Conservation (phyloP, 1,140 invertebrate species). For the Dreissena polymorpha region DNA sequence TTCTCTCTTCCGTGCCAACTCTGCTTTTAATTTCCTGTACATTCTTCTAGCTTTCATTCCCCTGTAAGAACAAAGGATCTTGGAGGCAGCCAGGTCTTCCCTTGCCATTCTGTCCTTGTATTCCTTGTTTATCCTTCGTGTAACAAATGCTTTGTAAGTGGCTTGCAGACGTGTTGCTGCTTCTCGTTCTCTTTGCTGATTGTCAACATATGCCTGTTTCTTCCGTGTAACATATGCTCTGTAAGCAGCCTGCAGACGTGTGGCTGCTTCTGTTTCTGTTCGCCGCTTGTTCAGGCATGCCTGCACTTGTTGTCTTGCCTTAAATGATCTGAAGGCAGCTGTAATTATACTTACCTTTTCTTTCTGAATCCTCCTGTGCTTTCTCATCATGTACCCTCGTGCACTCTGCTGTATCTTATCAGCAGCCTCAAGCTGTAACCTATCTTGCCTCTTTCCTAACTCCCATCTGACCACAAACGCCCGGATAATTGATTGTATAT, state of each 20-base stretch:
- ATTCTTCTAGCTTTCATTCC: background rate
- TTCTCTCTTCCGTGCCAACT: constrained; percentile 7
- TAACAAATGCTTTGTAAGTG: background rate
- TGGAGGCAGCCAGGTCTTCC: constrained; percentile 12
- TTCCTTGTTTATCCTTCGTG: constrained; percentile 10
- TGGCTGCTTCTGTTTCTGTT: background rate
- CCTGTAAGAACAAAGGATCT: constrained; percentile 6
- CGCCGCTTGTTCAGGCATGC: background rate
- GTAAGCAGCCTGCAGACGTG: constrained; percentile 32
- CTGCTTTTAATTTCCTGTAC: background rate
- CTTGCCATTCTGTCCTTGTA: constrained; percentile 15
- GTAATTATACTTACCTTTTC: constrained; percentile 6
- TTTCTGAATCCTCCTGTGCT: background rate
- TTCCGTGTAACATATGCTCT: constrained; percentile 6
- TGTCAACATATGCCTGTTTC: background rate
- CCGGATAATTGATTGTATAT: constrained; percentile 11
- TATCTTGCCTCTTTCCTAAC: background rate
- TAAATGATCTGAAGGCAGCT: constrained; percentile 27
- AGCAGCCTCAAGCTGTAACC: constrained; percentile 1
- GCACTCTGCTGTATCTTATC: constrained; percentile 16
- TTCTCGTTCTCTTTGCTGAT: background rate
- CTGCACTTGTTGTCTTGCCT: constrained; percentile 9
- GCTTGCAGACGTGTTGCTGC: constrained; percentile 23
- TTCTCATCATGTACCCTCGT: constrained; percentile 21
- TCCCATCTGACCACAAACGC: constrained; percentile 21